Base-by-base conservation (phyloP, 2,888 invertebrate species). In the Chymomyza procnemis region DNA sequence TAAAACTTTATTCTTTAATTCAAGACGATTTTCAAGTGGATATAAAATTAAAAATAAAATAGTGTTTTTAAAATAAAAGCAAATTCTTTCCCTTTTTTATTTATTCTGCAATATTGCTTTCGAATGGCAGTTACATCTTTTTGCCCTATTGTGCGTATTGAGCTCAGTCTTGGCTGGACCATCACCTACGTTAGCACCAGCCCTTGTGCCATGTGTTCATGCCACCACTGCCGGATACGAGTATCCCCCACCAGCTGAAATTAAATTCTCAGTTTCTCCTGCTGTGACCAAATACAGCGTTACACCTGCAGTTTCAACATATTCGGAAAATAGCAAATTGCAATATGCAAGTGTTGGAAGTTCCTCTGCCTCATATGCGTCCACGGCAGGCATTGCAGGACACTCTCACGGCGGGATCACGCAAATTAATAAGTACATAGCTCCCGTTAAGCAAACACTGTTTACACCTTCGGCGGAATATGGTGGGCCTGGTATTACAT, bases 161-260 rank as follows among this genome's bases (percentile, higher is more conserved):
- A 80, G 88, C 73, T 71, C 71, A 41, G 76, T 78, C 26, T 75
- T 88, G 63, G 85, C 88, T 50, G 83, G 83, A 30, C 78, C 87
- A 16, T 82, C 88, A 52, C 83, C 83, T 21, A 78, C 75, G 64
- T 9, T 73, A 30, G 72, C 90, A 48, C 79, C 74, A 3, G 65
- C 73, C 4, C 71, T 90, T 64, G 80, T 90, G 26, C 90, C 90
- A 41, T 91, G 91, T 68, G 80, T 90, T 26, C 88, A 88, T 63
- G 64, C 75, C 1, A 72, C 78, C 16, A 66, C 75, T 9, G 89
- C 90, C 21, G 93, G 93, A 3, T 93, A 93, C 83, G 90, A 92
- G 1, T 93, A 93, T 87, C 90, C 92, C 47, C 90, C 92, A 3
- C 93, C 94, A 3, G 76, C 81, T 12, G 87, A 92, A 21, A 89